Conservation (phyloP, 1,140 invertebrate species). For the Aplysia californica region DNA sequence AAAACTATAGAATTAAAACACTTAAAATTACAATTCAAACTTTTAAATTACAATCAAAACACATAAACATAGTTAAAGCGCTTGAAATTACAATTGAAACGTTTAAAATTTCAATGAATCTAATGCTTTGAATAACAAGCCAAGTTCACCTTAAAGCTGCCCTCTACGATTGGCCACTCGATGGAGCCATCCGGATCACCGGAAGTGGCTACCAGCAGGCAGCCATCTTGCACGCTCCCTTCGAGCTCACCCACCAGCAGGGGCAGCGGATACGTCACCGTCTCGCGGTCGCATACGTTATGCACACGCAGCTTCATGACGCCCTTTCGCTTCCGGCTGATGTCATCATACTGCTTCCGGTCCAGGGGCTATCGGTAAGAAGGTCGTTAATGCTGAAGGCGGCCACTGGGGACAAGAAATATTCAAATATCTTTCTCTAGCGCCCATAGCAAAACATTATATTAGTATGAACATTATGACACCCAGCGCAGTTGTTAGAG, state of each 20-base stretch:
- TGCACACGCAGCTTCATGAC: conserved; percentile 56
- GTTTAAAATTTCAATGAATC: background rate
- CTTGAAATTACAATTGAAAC: background rate
- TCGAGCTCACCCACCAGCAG: conserved; percentile 60
- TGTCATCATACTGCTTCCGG: too few relatives aligned
- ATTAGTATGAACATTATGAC: too few relatives aligned
- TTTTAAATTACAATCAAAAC: background rate
- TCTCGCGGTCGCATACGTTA: conserved; percentile 55
- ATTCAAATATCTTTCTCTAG: too few relatives aligned
- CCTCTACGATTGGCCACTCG: conserved; percentile 61
- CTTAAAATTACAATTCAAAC: background rate
- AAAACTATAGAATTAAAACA: background rate
- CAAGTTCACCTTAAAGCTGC: conserved; percentile 51
- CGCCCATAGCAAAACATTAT: too few relatives aligned
- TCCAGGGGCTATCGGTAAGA: too few relatives aligned
- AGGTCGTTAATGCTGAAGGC: too few relatives aligned
- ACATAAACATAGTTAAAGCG: background rate
- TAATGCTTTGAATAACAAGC: background rate
- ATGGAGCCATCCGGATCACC: conserved; percentile 27
- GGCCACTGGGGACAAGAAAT: too few relatives aligned
- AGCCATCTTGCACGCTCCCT: conserved; percentile 41
- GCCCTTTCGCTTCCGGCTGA: too few relatives aligned
- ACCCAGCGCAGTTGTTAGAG: too few relatives aligned
- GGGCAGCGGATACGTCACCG: conserved; percentile 53
- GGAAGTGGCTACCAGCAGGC: conserved; percentile 47